A percentile compares a stretch with the other conserved stretches of the same genome.
Conservation (phyloP, 1,140 invertebrate genomes). For the Musca domestica region DNA sequence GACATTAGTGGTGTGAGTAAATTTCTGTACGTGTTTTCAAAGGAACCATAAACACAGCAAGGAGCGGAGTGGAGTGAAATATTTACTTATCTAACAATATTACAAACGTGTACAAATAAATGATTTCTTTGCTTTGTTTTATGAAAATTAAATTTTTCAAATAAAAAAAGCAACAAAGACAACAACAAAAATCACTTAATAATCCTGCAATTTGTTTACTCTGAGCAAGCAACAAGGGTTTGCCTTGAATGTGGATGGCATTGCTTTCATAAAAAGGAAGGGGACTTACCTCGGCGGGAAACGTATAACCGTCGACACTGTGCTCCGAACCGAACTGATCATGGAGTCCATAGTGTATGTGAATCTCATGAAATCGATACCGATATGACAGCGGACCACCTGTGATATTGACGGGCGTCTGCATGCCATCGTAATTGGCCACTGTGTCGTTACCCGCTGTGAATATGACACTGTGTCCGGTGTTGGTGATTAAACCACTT, state of each 20-base stretch:
- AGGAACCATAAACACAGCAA: too few relatives aligned
- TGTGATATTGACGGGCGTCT: constrained; percentile 84
- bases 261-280: not conserved
- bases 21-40: too few relatives aligned
- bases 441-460: constrained; percentile 78
- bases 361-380: constrained; percentile 90
- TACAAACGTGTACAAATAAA: not conserved
- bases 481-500: constrained; percentile 84
- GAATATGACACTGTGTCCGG: constrained; percentile 91
- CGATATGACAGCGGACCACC: constrained; percentile 92
- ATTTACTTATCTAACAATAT: constrained; percentile 12
- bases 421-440: constrained; percentile 52
- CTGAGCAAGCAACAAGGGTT: too few relatives aligned
- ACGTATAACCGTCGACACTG: constrained; percentile 84
- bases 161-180: not conserved
- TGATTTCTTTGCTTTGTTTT: constrained; percentile 21
- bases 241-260: too few relatives aligned
- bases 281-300: constrained; percentile 85
- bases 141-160: constrained; percentile 8
- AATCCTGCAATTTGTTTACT: too few relatives aligned
- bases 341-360: constrained; percentile 82
- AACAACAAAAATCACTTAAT: not conserved
- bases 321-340: constrained; percentile 88
- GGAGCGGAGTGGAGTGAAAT: not conserved
- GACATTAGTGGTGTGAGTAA: too few relatives aligned